Conservation (phyloP, 1,140 invertebrate species). For the Magallana ariakensis region DNA sequence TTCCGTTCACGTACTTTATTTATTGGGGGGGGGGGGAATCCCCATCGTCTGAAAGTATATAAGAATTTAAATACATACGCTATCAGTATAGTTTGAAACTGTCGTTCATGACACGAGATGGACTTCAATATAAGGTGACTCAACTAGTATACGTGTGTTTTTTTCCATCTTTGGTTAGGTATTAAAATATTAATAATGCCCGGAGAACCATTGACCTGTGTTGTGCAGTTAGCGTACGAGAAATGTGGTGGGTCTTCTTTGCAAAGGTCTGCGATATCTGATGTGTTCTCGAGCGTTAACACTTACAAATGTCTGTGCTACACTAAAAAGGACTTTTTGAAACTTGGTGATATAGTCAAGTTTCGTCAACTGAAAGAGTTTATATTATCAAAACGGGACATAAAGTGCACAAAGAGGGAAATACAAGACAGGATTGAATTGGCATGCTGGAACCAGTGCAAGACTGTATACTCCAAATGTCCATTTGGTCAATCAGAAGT, state of each 20-base stretch:
- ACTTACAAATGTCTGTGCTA: not conserved
- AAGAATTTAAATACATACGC: no score
- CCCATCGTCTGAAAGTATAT: no score
- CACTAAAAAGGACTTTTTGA: not conserved
- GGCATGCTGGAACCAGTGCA: conserved; percentile 7
- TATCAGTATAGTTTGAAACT: no score
- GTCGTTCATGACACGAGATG: no score
- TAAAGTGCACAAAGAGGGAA: not conserved
- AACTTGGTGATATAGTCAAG: not conserved
- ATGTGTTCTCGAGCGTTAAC: not conserved
- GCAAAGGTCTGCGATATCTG: not conserved
- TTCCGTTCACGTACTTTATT: no score
- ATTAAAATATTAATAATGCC: conserved; percentile 20
- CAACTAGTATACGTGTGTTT: no score
- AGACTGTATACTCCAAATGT: not conserved
- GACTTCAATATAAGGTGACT: no score
- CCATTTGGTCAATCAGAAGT: not conserved
- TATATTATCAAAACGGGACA: conserved; percentile 25
- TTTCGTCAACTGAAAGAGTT: conserved; percentile 33
- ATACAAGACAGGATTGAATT: conserved; percentile 16
- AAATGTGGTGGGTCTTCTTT: not conserved
- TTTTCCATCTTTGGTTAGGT: no score
- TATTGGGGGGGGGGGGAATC: no score
- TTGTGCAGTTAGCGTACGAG: conserved; percentile 16
- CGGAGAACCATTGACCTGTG: conserved; percentile 41